Base-by-base conservation (phyloP, 2,113 vertebrate species). In the Camelus bactrianus region DNA sequence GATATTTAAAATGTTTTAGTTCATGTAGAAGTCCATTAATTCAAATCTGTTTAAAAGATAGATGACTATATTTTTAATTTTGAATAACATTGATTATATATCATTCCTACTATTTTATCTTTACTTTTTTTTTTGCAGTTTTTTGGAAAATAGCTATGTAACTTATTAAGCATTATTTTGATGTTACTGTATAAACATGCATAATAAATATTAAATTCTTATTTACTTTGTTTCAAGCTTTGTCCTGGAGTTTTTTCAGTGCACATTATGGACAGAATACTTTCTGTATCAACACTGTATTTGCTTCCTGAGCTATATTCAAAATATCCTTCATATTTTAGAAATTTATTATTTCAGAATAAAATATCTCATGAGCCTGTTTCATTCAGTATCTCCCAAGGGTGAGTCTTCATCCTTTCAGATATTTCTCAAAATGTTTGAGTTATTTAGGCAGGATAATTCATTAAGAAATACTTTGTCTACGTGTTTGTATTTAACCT, bases 181-280 rank as follows among this genome's bases (percentile, higher is more conserved):
- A 19, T 96, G 91, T 97, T 94, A 86, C 70, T 98, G 70, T 94
- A 92, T 93, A 70, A 98, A 95, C 20, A 79, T 96, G 75, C 58
- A 79, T 92, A 97, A 98, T 98, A 97, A 98, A 95, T 76, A 94
- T 72, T 93, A 92, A 93, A 95, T 97, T 96, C 42, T 93, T 92
- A 94, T 96, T 89, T 89, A 84, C 79, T 54, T 93, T 83, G 48
- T 94, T 93, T 95, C 12, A 81, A 82, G n/a, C 91, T 92, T 97
- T 82, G 69, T 73, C 67, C n/a, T 95, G 26, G 56, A 92, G 72
- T 91, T 93, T 96, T 79, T 97, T n/a, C 24, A 86, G 1, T 93
- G 46, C 15, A 64, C 20, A 19, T 90, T 94, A 94, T 64, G 77
- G n/a, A 94, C 48, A 93, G 54, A 54, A 67, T 85, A 13, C 89